Percentiles rank a stretch among this genome's conserved stretches.
phyloP scores from a whole-genome alignment of 2,888 invertebrate species.

The Drosophila pseudotakahashii region DNA sequence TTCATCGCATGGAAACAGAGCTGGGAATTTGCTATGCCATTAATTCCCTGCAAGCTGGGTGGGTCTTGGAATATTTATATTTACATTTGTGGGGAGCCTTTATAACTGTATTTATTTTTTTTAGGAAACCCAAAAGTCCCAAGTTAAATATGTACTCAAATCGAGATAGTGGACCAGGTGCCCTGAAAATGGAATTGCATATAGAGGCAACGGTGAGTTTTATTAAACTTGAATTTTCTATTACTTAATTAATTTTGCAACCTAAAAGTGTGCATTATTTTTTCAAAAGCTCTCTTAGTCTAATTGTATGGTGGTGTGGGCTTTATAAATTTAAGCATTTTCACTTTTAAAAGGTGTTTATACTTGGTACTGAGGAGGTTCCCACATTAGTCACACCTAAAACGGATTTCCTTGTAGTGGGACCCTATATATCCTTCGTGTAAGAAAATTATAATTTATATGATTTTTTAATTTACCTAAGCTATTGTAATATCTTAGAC shows the following conservation, averaged over 20 bases:
- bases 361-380: conserved; percentile 88
- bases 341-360: conserved; percentile 85
- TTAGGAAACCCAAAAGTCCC: conserved; percentile 78
- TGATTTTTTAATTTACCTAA: not conserved
- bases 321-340: not conserved
- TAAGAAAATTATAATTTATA: conserved; percentile 48
- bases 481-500: conserved; percentile 79
- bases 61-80: conserved; percentile 7
- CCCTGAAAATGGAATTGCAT: conserved; percentile 85
- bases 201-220: conserved; percentile 85
- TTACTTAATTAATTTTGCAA: not conserved
- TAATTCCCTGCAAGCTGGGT: conserved; percentile 87
- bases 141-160: conserved; percentile 87
- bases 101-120: too few relatives aligned
- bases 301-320: too few relatives aligned
- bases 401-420: conserved; percentile 86
- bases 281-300: not conserved
- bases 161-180: conserved; percentile 87
- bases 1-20: conserved; percentile 88
- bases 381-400: conserved; percentile 88
- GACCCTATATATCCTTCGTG: conserved; percentile 85
- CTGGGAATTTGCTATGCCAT: conserved; percentile 88
- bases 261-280: conserved; percentile 13
- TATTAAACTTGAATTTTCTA: not conserved
- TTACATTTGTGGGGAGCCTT: not conserved